Conservation (phyloP, 2,888 invertebrate species). For the Orthonevra nobilis region DNA sequence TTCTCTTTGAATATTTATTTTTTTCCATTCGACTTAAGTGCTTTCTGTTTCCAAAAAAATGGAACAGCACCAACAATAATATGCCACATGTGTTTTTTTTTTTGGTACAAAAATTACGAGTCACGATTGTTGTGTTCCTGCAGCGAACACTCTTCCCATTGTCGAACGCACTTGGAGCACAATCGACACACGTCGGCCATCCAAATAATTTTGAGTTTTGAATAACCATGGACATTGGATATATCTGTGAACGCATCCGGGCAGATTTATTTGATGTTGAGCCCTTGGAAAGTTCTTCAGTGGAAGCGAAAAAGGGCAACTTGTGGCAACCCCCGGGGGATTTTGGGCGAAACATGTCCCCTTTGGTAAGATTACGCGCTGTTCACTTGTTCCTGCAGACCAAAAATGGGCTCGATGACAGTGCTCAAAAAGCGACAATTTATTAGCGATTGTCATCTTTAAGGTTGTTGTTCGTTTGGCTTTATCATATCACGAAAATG, state of each 20-base stretch:
- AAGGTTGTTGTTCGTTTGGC: slow-evolving; percentile 37
- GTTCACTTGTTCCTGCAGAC: slow-evolving; percentile 48
- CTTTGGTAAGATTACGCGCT: slow-evolving; percentile 24
- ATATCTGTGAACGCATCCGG: slow-evolving; percentile 37
- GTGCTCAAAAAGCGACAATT: slow-evolving; percentile 56
- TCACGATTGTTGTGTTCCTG: slow-evolving; percentile 60
- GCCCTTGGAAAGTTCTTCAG: slow-evolving; percentile 48
- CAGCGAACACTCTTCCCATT: slow-evolving; percentile 47
- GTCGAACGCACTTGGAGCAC: slow-evolving; percentile 47
- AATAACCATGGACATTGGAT: slow-evolving; percentile 40
- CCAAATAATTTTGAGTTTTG: slow-evolving; percentile 39
- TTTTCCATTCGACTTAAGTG: not conserved
- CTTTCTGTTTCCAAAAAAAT: slow-evolving; percentile 11
- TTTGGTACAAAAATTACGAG: slow-evolving; percentile 51
- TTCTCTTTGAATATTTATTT: slow-evolving; percentile 17
- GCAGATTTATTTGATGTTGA: slow-evolving; percentile 69
- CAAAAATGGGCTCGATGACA: slow-evolving; percentile 38
- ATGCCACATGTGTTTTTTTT: not conserved
- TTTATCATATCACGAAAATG: slow-evolving; percentile 62
- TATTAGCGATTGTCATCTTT: slow-evolving; percentile 67
- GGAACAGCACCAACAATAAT: slow-evolving; percentile 6
- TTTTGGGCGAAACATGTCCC: not conserved
- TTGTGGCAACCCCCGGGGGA: slow-evolving; percentile 2
- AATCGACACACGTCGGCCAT: slow-evolving; percentile 31
- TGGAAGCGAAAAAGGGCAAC: slow-evolving; percentile 52